Evolutionary conservation across 2,888 invertebrate genomes (phyloP).

Genomic region (Melieria omissa): DNA sequence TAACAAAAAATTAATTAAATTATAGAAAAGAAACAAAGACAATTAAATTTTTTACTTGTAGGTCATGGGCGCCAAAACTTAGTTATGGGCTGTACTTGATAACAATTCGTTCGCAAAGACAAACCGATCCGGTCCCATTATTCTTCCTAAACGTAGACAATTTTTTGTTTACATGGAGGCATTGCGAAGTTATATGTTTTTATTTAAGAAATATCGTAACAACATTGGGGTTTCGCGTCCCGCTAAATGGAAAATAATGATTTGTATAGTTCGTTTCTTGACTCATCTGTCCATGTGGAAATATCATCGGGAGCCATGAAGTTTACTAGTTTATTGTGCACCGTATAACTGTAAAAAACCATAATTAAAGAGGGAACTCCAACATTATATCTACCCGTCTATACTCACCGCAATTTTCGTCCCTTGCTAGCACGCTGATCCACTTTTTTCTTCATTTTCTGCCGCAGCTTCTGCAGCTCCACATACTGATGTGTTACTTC

Average conservation of each 20-base stretch:
- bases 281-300: constrained; percentile 79
- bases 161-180: no score
- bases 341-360: constrained; percentile 71
- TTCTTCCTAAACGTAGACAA: no score
- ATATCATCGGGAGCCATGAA: constrained; percentile 87
- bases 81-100: no score
- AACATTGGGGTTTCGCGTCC: no score
- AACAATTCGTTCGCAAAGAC: no score
- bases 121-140: no score
- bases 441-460: constrained; percentile 91
- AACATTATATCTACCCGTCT: neutral
- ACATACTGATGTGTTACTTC: constrained; percentile 91
- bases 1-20: no score
- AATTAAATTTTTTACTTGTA: no score
- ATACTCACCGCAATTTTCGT: constrained; percentile 76
- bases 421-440: constrained; percentile 96
- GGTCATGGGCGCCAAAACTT: no score
- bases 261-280: constrained; percentile 81
- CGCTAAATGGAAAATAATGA: constrained; percentile 76
- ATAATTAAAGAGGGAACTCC: constrained; percentile 5
- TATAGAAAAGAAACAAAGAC: no score
- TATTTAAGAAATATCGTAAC: no score
- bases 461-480: constrained; percentile 89
- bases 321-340: constrained; percentile 87
- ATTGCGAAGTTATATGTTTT: no score